phyloP scores from a whole-genome alignment of 2,113 vertebrate genomes.

The Aleadryas rufinucha region DNA sequence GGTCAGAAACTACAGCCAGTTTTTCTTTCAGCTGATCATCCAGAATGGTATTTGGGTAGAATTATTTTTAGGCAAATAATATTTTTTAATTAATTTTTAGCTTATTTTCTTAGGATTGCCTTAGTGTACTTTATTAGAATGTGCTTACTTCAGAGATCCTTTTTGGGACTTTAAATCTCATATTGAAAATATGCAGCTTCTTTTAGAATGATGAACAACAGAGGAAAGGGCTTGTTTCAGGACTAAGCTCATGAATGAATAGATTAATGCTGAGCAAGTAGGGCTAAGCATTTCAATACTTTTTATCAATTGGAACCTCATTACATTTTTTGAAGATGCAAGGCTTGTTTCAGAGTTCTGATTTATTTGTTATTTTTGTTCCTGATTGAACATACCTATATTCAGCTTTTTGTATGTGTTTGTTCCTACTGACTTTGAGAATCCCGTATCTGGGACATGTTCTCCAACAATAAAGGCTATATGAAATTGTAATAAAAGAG shows the following conservation, averaged over 20 bases:
- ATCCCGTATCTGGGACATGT: neutral
- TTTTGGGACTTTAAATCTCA: neutral
- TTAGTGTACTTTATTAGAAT: neutral
- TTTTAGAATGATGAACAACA: neutral
- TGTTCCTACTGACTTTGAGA: neutral
- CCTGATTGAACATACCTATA: neutral
- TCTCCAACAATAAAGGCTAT: neutral
- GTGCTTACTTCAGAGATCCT: neutral
- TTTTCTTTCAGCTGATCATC: neutral
- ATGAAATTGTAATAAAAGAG: neutral
- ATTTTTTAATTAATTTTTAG: neutral
- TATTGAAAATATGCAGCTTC: neutral
- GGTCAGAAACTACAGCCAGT: neutral
- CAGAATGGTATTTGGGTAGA: neutral
- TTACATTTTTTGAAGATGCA: neutral
- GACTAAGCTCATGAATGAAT: neutral
- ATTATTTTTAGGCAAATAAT: neutral
- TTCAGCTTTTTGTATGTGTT: neutral
- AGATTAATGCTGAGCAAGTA: neutral
- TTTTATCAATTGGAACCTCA: neutral
- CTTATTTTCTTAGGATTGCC: neutral
- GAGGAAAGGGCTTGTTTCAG: neutral
- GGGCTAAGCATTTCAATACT: neutral
- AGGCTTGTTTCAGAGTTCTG: neutral
- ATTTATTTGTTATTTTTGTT: neutral